Evolutionary conservation across 2,888 invertebrate genomes (phyloP).

Genomic region (Nasonia oneida): DNA sequence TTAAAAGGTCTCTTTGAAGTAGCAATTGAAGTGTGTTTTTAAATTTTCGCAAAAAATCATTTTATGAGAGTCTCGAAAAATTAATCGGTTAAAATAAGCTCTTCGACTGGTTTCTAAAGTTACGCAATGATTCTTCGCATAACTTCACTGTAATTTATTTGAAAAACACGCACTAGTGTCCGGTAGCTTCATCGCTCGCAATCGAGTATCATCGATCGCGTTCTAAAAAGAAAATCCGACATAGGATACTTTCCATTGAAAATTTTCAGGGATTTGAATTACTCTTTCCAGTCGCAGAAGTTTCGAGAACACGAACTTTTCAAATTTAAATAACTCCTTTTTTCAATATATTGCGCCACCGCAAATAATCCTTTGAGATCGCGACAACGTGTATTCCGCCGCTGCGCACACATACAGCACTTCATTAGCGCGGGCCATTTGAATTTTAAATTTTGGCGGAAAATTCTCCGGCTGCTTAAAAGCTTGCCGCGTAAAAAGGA

Average conservation of each 20-base stretch:
- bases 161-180: background rate
- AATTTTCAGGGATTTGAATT: slow-evolving; percentile 21
- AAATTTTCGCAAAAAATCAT: too few species aligned
- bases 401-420: background rate
- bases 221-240: too few species aligned
- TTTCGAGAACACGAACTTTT: background rate
- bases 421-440: background rate
- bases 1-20: too few species aligned
- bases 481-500: background rate
- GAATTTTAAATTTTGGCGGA: background rate
- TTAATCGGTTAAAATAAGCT: too few species aligned
- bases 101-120: background rate
- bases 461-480: background rate
- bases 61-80: too few species aligned
- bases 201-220: too few species aligned
- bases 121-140: background rate
- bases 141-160: background rate
- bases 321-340: background rate
- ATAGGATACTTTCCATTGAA: too few species aligned
- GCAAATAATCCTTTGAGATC: background rate
- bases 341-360: background rate
- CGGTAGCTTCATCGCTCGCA: too few species aligned
- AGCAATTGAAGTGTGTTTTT: too few species aligned
- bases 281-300: background rate
- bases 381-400: background rate